These are phyloP conservation scores for Machaerirhynchus nigripectus DNA, from an alignment of 2,113 vertebrate species.

Conservation along the genomic window DNA sequence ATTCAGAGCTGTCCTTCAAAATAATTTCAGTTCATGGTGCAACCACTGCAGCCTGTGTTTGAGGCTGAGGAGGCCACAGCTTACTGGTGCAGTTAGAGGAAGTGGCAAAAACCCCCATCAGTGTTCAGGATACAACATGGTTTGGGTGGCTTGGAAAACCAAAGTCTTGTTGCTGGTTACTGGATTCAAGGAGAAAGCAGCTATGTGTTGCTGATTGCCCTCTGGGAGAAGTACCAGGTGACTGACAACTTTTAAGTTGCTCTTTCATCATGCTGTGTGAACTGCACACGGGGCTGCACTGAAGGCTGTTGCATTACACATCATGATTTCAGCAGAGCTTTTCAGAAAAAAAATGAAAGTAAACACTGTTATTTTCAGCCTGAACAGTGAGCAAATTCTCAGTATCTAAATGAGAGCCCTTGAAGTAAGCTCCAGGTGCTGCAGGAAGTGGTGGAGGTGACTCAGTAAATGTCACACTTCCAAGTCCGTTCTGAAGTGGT, in stretches of 20 bases:
- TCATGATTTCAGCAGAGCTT: slow-evolving; percentile 35
- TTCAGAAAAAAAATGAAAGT: slow-evolving; percentile 55
- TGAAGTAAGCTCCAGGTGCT: slow-evolving; percentile 57
- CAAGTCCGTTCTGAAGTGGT: slow-evolving; percentile 21
- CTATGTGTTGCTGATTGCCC: neutral
- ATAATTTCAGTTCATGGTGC: neutral
- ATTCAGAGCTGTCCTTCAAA: neutral
- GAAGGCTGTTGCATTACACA: slow-evolving; percentile 40
- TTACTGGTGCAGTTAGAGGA: neutral
- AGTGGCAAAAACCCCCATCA: neutral
- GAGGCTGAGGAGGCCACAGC: neutral
- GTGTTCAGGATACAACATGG: neutral
- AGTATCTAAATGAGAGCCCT: slow-evolving; percentile 54
- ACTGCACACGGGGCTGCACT: neutral
- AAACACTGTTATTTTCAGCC: slow-evolving; percentile 38
- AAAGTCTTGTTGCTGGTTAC: neutral
- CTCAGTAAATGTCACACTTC: slow-evolving; percentile 58
- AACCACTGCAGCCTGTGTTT: neutral
- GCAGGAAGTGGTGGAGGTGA: slow-evolving; percentile 59
- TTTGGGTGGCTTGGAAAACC: neutral
- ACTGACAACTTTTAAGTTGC: slow-evolving; percentile 2
- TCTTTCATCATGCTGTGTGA: neutral
- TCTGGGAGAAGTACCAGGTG: slow-evolving; percentile 18
- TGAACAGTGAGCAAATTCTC: slow-evolving; percentile 47
- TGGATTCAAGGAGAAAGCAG: neutral